phyloP scores from a whole-genome alignment of 2,113 vertebrate species.

The Furnarius figulus region DNA sequence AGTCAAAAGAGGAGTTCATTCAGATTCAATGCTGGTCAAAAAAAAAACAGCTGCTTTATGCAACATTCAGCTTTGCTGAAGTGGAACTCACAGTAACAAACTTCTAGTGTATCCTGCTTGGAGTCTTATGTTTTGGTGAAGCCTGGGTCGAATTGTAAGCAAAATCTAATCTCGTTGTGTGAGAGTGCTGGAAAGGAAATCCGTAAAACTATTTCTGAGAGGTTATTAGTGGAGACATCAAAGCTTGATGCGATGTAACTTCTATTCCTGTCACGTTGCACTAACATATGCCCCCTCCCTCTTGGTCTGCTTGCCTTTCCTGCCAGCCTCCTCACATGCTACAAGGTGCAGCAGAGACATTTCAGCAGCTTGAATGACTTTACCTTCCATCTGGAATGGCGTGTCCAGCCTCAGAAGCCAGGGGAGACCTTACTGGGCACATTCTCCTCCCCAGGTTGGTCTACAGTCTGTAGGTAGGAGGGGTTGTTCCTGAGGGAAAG shows the following conservation, averaged over 20 bases:
- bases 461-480: neutral
- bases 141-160: neutral
- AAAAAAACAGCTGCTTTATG: neutral
- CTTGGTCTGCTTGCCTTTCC: neutral
- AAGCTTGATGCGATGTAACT: neutral
- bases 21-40: neutral
- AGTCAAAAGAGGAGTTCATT: conserved; percentile 61
- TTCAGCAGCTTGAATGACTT: neutral
- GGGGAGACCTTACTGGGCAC: neutral
- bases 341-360: neutral
- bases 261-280: neutral
- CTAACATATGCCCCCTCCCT: neutral
- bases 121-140: neutral
- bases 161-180: neutral
- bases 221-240: neutral
- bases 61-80: conserved; percentile 33
- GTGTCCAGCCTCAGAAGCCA: neutral
- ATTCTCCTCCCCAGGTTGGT: neutral
- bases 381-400: neutral
- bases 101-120: neutral
- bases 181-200: neutral
- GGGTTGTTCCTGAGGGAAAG: neutral
- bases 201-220: neutral
- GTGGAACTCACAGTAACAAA: neutral
- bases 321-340: neutral